Evolutionary conservation across 2,888 invertebrate species (phyloP).

Genomic region (Athalia rosae): DNA sequence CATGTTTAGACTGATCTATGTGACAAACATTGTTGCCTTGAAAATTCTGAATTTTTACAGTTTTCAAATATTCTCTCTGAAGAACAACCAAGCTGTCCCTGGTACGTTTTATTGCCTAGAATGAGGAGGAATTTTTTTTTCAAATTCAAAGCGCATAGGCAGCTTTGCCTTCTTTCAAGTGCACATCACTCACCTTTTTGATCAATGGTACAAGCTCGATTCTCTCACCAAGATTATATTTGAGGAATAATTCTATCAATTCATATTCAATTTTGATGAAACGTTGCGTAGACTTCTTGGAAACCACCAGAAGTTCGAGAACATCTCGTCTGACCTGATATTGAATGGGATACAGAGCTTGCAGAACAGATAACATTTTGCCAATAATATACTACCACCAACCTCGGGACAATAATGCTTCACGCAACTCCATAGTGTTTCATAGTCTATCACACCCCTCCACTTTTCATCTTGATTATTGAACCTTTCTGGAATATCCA

Average conservation of each 20-base stretch:
- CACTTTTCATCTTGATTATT: slow-evolving; percentile 68
- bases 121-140: slow-evolving; percentile 43
- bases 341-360: neutral
- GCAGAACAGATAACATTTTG: neutral
- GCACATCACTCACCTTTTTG: slow-evolving; percentile 79
- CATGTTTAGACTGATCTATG: slow-evolving; percentile 23
- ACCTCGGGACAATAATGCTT: slow-evolving; percentile 79
- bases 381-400: slow-evolving; percentile 48
- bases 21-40: slow-evolving; percentile 35
- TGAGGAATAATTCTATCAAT: slow-evolving; percentile 79
- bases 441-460: slow-evolving; percentile 76
- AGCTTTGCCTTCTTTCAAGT: neutral
- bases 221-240: slow-evolving; percentile 82
- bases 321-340: slow-evolving; percentile 81
- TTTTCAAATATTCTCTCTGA: slow-evolving; percentile 55
- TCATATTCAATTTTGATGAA: slow-evolving; percentile 79
- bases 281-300: slow-evolving; percentile 82
- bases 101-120: slow-evolving; percentile 73
- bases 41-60: slow-evolving; percentile 55
- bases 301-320: slow-evolving; percentile 83
- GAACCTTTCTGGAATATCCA: slow-evolving; percentile 57
- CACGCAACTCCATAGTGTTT: slow-evolving; percentile 76
- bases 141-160: neutral
- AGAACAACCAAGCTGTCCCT: slow-evolving; percentile 73
- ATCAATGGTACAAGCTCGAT: slow-evolving; percentile 82